phyloP scores from a whole-genome alignment of 30 jellyfish, hydroid and myxozoan genomes.

The Chrysaora quinquecirrha region DNA sequence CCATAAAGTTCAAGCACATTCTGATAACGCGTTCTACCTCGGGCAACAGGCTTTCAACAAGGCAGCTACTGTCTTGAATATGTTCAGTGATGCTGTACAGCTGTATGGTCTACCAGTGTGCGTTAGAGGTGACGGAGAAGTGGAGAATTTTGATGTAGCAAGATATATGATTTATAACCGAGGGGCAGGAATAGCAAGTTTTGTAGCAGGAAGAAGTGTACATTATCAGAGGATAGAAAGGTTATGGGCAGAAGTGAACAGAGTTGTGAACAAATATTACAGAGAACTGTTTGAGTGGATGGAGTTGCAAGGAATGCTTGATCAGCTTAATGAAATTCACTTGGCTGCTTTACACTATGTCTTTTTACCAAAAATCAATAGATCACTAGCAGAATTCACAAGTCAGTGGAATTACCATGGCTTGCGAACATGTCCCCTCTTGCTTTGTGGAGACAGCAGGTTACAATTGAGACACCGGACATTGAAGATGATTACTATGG shows the following conservation, averaged over 20 bases:
- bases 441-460: slow-evolving; percentile 57
- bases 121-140: slow-evolving; percentile 56
- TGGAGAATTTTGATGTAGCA: slow-evolving; percentile 54
- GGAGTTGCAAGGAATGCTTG: slow-evolving; percentile 44
- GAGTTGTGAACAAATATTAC: slow-evolving; percentile 29
- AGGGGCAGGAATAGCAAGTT: slow-evolving; percentile 52
- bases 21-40: not conserved
- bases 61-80: slow-evolving; percentile 22
- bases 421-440: slow-evolving; percentile 51
- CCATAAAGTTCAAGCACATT: not conserved
- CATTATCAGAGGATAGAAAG: slow-evolving; percentile 66
- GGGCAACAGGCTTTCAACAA: not conserved
- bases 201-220: slow-evolving; percentile 44
- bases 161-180: slow-evolving; percentile 33
- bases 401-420: slow-evolving; percentile 50
- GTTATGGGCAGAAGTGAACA: slow-evolving; percentile 45
- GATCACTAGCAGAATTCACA: slow-evolving; percentile 30
- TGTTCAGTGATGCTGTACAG: slow-evolving; percentile 38
- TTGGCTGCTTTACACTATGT: slow-evolving; percentile 45
- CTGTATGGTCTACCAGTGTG: slow-evolving; percentile 40
- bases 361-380: slow-evolving; percentile 37
- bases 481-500: slow-evolving; percentile 34
- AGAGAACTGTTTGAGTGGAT: slow-evolving; percentile 27
- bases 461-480: slow-evolving; percentile 41
- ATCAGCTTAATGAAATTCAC: slow-evolving; percentile 31